Evolutionary conservation across 92 coral and sea anemone species (phyloP), one percentile per base, ranked within the genome.

Genomic region (Epizoanthus stellaris): DNA sequence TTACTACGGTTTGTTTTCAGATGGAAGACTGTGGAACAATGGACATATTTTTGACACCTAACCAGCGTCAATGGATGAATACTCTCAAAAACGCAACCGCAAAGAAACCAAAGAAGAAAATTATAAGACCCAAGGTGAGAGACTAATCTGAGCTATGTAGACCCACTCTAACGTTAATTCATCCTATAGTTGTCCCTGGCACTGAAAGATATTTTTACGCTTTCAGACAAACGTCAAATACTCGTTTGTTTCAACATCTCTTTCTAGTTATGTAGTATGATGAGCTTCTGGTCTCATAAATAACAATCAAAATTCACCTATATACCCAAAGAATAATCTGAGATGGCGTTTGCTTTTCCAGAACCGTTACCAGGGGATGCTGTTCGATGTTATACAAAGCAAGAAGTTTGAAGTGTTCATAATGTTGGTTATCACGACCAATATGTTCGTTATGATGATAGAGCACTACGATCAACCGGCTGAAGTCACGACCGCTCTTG

Each of bases 21-120:
- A 92, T 94, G 92, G 98, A 96, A 73, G 93, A 93, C 38, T 90
- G 86, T 19, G 98, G 98, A 1, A 92, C 98, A 4, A 76, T 91
- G 85, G 96, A 93, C 25, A 88, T 96, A 8, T 94, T 90, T 42
- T 90, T 96, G 20, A 92, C 98, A 9, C 90, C 90, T 47, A 93
- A 80, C 57, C 98, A 96, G 86, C 86, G 98, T 21, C 91, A 95
- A 80, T 96, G 98, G 98, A 89, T 96, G 92, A 94, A 93, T 84
- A 91, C 98, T 15, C 83, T 96, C 43, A 96, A 94, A 82, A 96
- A 92, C 36, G 98, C 98, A 9, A 93, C 98, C 16, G 81, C 95
- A 0, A 94, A 91, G 68, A 96, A 96, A 72, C 98, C 98, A 12
- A 92, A 87, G 60, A 93, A 93, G 66, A 93, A 88, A 70, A 89